Conservation (phyloP, 2,797 vertebrate species). For the Bothrops alternatus region DNA sequence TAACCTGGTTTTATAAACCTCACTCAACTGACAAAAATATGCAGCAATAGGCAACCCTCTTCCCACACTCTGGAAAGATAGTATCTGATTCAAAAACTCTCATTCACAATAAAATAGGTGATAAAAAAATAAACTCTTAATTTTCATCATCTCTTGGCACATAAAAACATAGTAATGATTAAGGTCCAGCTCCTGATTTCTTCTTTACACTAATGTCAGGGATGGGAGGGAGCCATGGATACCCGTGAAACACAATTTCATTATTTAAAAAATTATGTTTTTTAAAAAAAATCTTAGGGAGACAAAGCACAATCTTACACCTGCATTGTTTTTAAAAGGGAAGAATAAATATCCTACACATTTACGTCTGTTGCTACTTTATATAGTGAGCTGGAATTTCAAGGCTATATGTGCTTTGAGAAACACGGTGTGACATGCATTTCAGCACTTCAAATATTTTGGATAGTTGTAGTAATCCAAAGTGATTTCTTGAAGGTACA, state of each 20-base stretch:
- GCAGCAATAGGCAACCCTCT: constrained; percentile 52
- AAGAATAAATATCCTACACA: constrained; percentile 47
- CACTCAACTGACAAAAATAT: constrained; percentile 57
- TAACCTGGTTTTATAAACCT: not conserved
- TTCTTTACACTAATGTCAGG: constrained; percentile 62
- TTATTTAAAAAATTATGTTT: not conserved
- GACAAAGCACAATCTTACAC: constrained; percentile 43
- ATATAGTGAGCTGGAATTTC: constrained; percentile 42
- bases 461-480: constrained; percentile 49
- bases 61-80: constrained; percentile 53
- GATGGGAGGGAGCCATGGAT: constrained; percentile 48
- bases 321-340: constrained; percentile 53
- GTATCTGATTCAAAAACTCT: constrained; percentile 62
- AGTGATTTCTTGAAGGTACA: constrained; percentile 46
- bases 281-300: not conserved
- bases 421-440: constrained; percentile 47
- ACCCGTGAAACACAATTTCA: constrained; percentile 59
- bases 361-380: constrained; percentile 29
- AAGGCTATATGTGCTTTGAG: constrained; percentile 48
- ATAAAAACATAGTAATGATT: constrained; percentile 60
- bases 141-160: constrained; percentile 63
- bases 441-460: constrained; percentile 37
- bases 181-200: constrained; percentile 52
- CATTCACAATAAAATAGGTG: constrained; percentile 62
- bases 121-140: constrained; percentile 78